These are phyloP conservation scores for Solenopsis fugax DNA, from an alignment of 1,140 invertebrate genomes.

Conservation along the genomic window DNA sequence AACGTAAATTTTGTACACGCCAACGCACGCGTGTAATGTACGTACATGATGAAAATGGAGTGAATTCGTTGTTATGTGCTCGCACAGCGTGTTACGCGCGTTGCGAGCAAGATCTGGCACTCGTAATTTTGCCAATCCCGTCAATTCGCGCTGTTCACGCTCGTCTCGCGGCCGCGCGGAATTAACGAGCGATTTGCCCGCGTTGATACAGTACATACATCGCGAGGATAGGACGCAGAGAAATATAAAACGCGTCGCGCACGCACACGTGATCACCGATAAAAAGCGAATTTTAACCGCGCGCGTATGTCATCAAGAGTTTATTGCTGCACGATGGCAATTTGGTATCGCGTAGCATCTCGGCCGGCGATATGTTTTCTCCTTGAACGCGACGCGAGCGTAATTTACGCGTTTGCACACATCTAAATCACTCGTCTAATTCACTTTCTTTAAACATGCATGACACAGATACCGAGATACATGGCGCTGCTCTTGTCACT, in stretches of 20 bases:
- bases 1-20: conserved; percentile 41
- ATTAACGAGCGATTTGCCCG: conserved; percentile 49
- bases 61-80: not conserved
- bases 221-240: not conserved
- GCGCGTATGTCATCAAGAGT: not conserved
- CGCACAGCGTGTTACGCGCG: not conserved
- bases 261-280: not conserved
- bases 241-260: conserved; percentile 1
- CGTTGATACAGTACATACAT: not conserved
- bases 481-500: not conserved
- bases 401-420: not conserved
- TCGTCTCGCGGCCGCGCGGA: not conserved
- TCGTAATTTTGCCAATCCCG: conserved; percentile 40
- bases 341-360: not conserved
- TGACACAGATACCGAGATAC: not conserved
- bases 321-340: not conserved
- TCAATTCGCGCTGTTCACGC: conserved; percentile 15
- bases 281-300: conserved; percentile 17
- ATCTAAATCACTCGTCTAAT: not conserved
- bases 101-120: not conserved
- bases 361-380: not conserved
- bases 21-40: not conserved
- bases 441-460: conserved; percentile 4
- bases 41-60: not conserved
- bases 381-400: too few relatives aligned